A percentile compares a stretch with the other conserved stretches of the same genome.
Evolutionary conservation across 2,888 invertebrate genomes (phyloP).

Genomic region (Eupithecia subumbrata): DNA sequence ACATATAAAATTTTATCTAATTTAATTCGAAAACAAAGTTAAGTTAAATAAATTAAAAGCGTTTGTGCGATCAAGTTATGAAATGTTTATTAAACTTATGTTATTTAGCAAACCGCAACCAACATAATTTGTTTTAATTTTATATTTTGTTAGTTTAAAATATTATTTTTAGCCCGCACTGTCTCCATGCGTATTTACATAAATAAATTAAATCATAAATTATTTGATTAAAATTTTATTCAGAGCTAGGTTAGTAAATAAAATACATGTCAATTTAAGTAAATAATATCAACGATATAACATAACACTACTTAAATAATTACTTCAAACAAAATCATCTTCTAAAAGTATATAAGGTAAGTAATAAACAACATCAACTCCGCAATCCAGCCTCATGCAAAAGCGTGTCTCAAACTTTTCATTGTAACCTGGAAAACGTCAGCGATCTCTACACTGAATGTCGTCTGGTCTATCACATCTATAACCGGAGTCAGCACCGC

Average conservation of each 20-base stretch:
- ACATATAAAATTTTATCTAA: not conserved
- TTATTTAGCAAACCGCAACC: not conserved
- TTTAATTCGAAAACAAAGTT: not conserved
- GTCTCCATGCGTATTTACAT: not conserved
- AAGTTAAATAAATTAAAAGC: not conserved
- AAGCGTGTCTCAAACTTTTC: conserved; percentile 4
- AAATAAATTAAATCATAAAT: not conserved
- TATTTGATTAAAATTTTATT: not conserved
- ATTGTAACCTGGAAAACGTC: conserved; percentile 66
- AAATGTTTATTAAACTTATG: not conserved
- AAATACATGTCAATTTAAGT: conserved; percentile 5
- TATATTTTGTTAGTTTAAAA: not conserved
- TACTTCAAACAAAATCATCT: not conserved
- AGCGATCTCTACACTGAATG: conserved; percentile 81
- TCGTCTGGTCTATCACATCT: conserved; percentile 93
- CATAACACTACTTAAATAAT: not conserved
- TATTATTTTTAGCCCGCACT: not conserved
- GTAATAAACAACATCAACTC: not conserved
- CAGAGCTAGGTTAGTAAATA: not conserved
- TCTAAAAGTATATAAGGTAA: not conserved
- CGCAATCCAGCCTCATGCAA: conserved; percentile 3
- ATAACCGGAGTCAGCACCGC: conserved; percentile 97
- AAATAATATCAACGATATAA: not conserved
- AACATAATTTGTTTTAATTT: not conserved
- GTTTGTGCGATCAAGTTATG: not conserved